phyloP scores from a whole-genome alignment of 2,113 vertebrate genomes.

The Herpailurus yagouaroundi region DNA sequence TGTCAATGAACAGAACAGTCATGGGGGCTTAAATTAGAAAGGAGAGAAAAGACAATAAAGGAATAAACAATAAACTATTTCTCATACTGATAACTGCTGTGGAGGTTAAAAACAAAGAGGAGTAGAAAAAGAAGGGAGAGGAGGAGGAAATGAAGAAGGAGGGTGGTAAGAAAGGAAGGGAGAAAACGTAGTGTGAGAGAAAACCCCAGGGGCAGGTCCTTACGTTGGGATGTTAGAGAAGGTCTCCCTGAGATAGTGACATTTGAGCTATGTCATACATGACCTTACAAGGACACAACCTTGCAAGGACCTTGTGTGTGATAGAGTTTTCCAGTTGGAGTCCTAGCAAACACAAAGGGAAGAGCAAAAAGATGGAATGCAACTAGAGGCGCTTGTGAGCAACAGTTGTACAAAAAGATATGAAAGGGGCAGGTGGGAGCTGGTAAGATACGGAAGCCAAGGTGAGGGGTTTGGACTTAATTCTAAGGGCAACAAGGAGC shows the following conservation, averaged over 20 bases:
- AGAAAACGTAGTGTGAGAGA: not conserved
- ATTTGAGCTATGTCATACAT: not conserved
- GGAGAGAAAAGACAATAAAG: not conserved
- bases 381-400: not conserved
- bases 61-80: not conserved
- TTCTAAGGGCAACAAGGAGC: not conserved
- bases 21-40: not conserved
- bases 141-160: not conserved
- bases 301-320: no score
- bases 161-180: not conserved
- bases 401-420: not conserved
- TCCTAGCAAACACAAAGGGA: not conserved
- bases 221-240: not conserved
- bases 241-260: not conserved
- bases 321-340: not conserved
- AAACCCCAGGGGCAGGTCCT: not conserved
- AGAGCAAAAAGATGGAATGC: not conserved
- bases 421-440: not conserved
- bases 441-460: fast-evolving
- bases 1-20: not conserved
- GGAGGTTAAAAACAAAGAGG: not conserved
- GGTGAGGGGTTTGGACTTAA: not conserved
- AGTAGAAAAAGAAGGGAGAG: not conserved
- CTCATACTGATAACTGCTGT: not conserved
- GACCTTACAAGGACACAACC: not conserved